Conservation (phyloP, 2,797 vertebrate species). For the Xiphophorus birchmanni region DNA sequence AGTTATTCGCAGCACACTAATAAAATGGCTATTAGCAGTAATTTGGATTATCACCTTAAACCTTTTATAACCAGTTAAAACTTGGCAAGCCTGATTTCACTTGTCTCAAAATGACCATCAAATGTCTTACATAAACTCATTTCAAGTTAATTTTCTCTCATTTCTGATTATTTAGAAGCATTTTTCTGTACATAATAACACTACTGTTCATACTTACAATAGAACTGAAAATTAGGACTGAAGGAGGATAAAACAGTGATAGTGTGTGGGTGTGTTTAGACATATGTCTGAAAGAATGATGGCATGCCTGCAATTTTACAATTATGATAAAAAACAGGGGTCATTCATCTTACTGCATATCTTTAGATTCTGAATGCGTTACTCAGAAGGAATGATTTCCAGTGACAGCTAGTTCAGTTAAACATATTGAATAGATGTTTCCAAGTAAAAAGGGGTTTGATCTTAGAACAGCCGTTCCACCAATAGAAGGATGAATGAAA, state of each 20-base stretch:
- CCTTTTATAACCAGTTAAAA: not conserved
- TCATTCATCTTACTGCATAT: conserved; percentile 47
- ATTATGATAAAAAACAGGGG: conserved; percentile 40
- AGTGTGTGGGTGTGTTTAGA: conserved; percentile 16
- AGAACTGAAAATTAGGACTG: not conserved
- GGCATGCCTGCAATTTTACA: conserved; percentile 31
- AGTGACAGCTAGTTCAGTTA: conserved; percentile 46
- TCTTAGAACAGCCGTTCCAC: conserved; percentile 49
- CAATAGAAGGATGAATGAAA: conserved; percentile 38
- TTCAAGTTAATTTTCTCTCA: not conserved
- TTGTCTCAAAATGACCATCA: not conserved
- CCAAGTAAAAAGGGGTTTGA: conserved; percentile 11
- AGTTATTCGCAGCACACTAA: not conserved
- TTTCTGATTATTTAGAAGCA: not conserved
- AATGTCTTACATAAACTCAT: not conserved
- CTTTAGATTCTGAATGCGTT: conserved; percentile 36
- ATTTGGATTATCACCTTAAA: not conserved
- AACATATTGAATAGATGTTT: conserved; percentile 61
- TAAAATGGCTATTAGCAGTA: not conserved
- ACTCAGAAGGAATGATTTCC: conserved; percentile 52
- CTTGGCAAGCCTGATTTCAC: not conserved
- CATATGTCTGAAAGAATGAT: conserved; percentile 15
- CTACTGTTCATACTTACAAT: too few relatives aligned
- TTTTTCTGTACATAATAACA: not conserved
- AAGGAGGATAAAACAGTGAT: conserved; percentile 18